These are phyloP conservation scores for Aethes cnicana DNA, from an alignment of 2,888 invertebrate genomes.

Conservation along the genomic window DNA sequence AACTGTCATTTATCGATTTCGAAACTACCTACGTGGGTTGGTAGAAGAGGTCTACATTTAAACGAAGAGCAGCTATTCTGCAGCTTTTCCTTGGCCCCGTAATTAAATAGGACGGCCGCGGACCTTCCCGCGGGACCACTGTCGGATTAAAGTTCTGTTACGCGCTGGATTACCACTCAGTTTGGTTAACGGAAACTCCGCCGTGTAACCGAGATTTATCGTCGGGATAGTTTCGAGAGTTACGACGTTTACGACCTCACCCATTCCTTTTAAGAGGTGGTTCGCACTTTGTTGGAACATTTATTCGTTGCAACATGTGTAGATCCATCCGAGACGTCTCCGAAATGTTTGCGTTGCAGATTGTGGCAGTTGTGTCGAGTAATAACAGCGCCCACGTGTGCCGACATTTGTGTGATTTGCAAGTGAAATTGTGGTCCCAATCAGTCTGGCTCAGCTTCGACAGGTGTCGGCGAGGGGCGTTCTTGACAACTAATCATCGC, in stretches of 20 bases:
- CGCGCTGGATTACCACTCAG: constrained; percentile 38
- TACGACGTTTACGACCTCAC: constrained; percentile 25
- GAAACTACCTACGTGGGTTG: background rate
- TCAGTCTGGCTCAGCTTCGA: constrained; percentile 61
- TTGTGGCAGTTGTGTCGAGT: constrained; percentile 23
- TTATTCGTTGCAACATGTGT: background rate
- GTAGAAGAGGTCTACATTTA: constrained; percentile 16
- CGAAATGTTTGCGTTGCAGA: constrained; percentile 28
- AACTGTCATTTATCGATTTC: background rate
- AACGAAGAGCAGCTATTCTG: constrained; percentile 9
- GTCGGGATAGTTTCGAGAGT: constrained; percentile 36
- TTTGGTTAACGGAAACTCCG: constrained; percentile 39
- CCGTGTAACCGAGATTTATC: constrained; percentile 41
- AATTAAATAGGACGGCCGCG: constrained; percentile 49
- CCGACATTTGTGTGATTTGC: constrained; percentile 29
- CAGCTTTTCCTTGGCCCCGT: constrained; percentile 25
- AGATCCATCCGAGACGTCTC: constrained; percentile 18
- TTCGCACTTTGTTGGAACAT: constrained; percentile 23
- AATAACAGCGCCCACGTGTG: constrained; percentile 27
- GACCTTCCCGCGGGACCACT: constrained; percentile 31
- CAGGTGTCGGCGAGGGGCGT: constrained; percentile 61
- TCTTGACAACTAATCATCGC: constrained; percentile 65
- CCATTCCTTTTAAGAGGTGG: constrained; percentile 20
- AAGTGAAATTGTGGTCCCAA: constrained; percentile 46
- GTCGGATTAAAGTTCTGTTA: constrained; percentile 48